Percentiles rank a stretch among this genome's conserved stretches.
Conservation (phyloP, 92 coral and sea anemone genomes). For the Bergia puertoricense region DNA sequence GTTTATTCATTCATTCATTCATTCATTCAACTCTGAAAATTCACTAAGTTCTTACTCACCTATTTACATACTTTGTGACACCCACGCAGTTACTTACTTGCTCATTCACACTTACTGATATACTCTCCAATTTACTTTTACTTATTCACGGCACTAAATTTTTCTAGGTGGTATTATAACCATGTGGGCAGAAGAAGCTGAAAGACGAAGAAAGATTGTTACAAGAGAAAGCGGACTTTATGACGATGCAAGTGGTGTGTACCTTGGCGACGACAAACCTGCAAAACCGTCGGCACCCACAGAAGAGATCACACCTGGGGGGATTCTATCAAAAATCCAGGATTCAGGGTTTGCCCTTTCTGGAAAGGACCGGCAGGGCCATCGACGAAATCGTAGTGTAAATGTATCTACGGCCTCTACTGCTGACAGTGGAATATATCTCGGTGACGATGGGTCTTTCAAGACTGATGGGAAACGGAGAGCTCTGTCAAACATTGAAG, state of each 20-base stretch:
- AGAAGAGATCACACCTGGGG: constrained; percentile 78
- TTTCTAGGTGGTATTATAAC: constrained; percentile 73
- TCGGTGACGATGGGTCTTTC: constrained; percentile 1
- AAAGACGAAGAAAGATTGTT: constrained; percentile 75
- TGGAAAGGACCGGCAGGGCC: constrained; percentile 42
- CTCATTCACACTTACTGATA: too few species aligned
- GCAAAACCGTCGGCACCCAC: constrained; percentile 56
- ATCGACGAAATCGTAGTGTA: constrained; percentile 73
- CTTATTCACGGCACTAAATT: constrained; percentile 24
- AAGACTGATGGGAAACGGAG: constrained; percentile 63
- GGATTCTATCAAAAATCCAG: constrained; percentile 67
- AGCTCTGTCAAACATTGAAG: constrained; percentile 61
- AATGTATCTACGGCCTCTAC: background rate
- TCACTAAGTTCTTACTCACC: too few species aligned
- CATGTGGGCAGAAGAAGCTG: constrained; percentile 84
- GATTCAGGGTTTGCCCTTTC: constrained; percentile 38
- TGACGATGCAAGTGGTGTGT: constrained; percentile 94
- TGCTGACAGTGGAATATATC: constrained; percentile 3
- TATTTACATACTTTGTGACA: too few species aligned
- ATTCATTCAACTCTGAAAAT: too few species aligned
- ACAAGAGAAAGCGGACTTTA: constrained; percentile 84
- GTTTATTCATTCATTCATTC: too few species aligned
- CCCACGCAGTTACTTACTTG: too few species aligned
- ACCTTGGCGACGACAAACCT: constrained; percentile 87
- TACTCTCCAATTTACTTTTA: too few species aligned